Conservation (phyloP, 2,888 invertebrate genomes). For the Cryptus viduatorius region DNA sequence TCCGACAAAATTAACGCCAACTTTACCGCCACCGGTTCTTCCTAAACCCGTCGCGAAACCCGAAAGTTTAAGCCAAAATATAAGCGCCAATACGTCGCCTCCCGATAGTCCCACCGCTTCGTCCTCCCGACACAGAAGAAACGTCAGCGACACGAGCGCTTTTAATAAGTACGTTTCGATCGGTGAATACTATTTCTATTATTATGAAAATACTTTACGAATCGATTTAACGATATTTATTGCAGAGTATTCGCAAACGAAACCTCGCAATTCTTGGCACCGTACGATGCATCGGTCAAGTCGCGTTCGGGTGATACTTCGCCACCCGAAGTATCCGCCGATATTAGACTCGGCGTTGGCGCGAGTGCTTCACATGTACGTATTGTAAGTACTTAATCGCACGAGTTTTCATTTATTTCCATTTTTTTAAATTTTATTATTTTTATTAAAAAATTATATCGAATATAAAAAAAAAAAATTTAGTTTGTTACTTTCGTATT, state of each 20-base stretch:
- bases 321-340: slow-evolving; percentile 82
- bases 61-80: slow-evolving; percentile 83
- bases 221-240: slow-evolving; percentile 66
- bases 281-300: slow-evolving; percentile 90
- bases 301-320: slow-evolving; percentile 85
- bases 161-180: slow-evolving; percentile 89
- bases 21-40: slow-evolving; percentile 75
- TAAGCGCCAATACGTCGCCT: slow-evolving; percentile 82
- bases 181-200: background rate
- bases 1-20: slow-evolving; percentile 72
- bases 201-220: background rate
- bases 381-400: slow-evolving; percentile 83
- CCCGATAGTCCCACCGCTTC: slow-evolving; percentile 82
- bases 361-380: slow-evolving; percentile 85
- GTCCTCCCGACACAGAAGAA: slow-evolving; percentile 89
- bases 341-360: slow-evolving; percentile 81
- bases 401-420: slow-evolving; percentile 74
- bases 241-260: slow-evolving; percentile 90
- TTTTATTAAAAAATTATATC: background rate
- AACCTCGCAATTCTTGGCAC: slow-evolving; percentile 91
- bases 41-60: slow-evolving; percentile 82
- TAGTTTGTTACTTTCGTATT: no score
- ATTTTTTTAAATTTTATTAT: slow-evolving; percentile 32
- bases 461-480: no score
- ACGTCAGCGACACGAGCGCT: slow-evolving; percentile 94